Base-by-base conservation (phyloP, 2,888 invertebrate species). In the Alloplasta piceator region DNA sequence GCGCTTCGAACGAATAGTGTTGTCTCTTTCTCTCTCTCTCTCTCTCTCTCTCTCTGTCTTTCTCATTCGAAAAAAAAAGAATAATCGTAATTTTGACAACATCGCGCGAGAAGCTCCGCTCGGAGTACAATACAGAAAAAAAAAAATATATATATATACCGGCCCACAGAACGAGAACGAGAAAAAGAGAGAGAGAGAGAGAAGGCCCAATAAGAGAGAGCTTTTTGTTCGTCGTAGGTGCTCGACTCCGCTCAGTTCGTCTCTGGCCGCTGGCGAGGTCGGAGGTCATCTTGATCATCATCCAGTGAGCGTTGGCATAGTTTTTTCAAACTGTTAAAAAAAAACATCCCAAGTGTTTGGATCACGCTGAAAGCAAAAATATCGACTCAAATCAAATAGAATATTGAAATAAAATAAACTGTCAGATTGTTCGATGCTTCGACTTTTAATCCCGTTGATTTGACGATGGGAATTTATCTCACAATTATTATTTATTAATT, bases 1-100 rank as follows among this genome's bases (percentile, higher is more conserved):
- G 87, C 78, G 78, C 82, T 76, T 84, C 26, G 26, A 9, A 67
- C 56, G 55, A 50, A 43, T 41, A 48, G 52, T n/a, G n/a, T n/a
- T n/a, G n/a, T n/a, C n/a, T n/a, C n/a, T n/a, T n/a, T n/a, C n/a
- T n/a, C n/a, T n/a, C n/a, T n/a, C n/a, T n/a, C n/a, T n/a, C n/a
- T n/a, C n/a, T n/a, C n/a, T n/a, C n/a, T n/a, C n/a, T n/a, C n/a
- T n/a, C n/a, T n/a, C n/a, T n/a, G 26, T 56, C 73, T 60, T 36
- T 41, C 5, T 26, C 26, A 26, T 26, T 26, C 3, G 26, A 38
- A 58, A 36, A 60, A 36, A 50, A 6, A 7, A 14, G 43, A 61
- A 55, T 12, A 58, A 41, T 36, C 36, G 4, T 12, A 1, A 14
- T 41, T 12, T 12, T 12, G 61, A 12, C 26, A 6, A 9, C 9